These are phyloP conservation scores for Strix aluco DNA, from an alignment of 2,113 vertebrate genomes.

Conservation along the genomic window DNA sequence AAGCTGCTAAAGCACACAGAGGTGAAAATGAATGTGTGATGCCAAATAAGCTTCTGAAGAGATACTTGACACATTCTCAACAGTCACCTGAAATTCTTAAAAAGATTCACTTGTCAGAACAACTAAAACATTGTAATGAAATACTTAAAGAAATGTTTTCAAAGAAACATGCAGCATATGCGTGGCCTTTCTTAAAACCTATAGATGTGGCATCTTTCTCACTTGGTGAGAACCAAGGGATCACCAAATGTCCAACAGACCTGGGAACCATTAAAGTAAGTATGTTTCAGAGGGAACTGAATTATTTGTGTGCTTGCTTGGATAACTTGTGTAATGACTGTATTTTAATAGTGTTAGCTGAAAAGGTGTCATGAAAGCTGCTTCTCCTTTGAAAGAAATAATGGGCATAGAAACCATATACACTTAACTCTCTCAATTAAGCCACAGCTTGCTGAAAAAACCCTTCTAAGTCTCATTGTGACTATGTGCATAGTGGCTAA, in stretches of 20 bases:
- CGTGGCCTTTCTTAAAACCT: conserved; percentile 89
- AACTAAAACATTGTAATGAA: conserved; percentile 79
- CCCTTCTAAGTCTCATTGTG: fast-evolving
- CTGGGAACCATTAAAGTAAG: conserved; percentile 87
- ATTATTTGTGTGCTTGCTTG: background rate
- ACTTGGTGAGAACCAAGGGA: conserved; percentile 77
- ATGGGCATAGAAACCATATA: background rate
- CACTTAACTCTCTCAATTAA: background rate
- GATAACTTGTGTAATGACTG: background rate
- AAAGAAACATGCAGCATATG: conserved; percentile 85
- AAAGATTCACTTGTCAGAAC: conserved; percentile 70
- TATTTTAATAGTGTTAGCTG: background rate
- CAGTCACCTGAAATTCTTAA: conserved; percentile 60
- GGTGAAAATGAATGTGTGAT: conserved; percentile 55
- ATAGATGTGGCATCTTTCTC: conserved; percentile 73
- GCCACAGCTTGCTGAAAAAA: background rate
- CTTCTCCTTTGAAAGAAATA: background rate
- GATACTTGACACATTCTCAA: conserved; percentile 72
- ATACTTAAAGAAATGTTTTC: conserved; percentile 90
- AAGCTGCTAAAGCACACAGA: conserved; percentile 48
- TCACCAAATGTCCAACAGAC: conserved; percentile 85
- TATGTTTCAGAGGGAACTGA: background rate
- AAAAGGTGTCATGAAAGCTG: background rate
- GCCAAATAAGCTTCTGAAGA: conserved; percentile 75
- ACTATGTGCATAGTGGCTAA: background rate